A percentile compares a stretch with the other conserved stretches of the same genome.
These are phyloP conservation scores for Maconellicoccus hirsutus DNA, from an alignment of 1,140 invertebrate species.

Conservation along the genomic window DNA sequence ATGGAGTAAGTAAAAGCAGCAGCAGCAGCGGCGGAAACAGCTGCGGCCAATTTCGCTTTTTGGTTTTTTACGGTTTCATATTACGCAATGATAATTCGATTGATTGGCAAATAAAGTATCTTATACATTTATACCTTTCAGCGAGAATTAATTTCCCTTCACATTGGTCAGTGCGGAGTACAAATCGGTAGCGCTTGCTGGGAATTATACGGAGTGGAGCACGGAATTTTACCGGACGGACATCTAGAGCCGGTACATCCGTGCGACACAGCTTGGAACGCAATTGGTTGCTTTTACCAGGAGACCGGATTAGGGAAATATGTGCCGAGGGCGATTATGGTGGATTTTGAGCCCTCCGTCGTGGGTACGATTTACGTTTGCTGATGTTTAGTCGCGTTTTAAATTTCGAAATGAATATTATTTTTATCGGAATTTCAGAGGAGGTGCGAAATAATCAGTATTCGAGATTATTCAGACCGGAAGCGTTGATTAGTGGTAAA, in stretches of 20 bases:
- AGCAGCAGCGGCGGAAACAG: no score
- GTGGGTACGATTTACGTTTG: no score
- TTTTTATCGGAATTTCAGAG: no score
- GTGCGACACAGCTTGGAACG: conserved; percentile 17
- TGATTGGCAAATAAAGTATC: no score
- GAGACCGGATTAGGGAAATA: conserved; percentile 55
- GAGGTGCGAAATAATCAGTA: conserved; percentile 65
- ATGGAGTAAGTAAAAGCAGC: no score
- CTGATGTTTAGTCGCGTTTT: no score
- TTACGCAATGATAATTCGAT: no score
- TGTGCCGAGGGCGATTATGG: conserved; percentile 67
- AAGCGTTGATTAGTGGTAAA: conserved; percentile 64
- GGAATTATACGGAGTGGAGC: conserved; percentile 75
- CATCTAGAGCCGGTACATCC: not conserved
- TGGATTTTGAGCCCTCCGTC: conserved; percentile 70
- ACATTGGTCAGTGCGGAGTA: conserved; percentile 57
- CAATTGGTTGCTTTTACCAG: conserved; percentile 52
- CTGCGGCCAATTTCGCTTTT: no score
- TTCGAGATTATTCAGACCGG: conserved; percentile 61
- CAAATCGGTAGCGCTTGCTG: conserved; percentile 72
- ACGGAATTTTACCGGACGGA: conserved; percentile 64
- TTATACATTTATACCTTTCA: not conserved
- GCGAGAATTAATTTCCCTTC: conserved; percentile 26
- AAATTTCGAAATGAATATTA: no score
- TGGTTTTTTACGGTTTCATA: no score